phyloP scores from a whole-genome alignment of 2,797 vertebrate species.

The Discoglossus pictus region DNA sequence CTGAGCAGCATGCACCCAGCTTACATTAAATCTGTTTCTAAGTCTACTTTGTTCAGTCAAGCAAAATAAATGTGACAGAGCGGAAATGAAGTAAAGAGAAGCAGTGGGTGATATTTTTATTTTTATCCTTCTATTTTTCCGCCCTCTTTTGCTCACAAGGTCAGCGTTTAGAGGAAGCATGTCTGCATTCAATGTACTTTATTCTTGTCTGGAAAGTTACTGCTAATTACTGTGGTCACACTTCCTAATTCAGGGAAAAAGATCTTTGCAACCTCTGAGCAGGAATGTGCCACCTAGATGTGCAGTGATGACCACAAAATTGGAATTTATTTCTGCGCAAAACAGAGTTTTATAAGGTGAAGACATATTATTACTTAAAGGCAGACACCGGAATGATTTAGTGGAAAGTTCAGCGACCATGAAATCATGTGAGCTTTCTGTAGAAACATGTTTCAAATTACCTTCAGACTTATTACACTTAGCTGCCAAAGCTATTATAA shows the following conservation, averaged over 20 bases:
- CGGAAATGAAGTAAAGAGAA: slow-evolving; percentile 34
- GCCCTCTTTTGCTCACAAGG: slow-evolving; percentile 59
- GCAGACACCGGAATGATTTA: slow-evolving; percentile 53
- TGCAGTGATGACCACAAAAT: slow-evolving; percentile 64
- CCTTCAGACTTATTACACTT: slow-evolving; percentile 42
- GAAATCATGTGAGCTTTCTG: slow-evolving; percentile 50
- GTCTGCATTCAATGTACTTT: slow-evolving; percentile 53
- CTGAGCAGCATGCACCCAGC: too few species aligned
- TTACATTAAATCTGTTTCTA: too few species aligned
- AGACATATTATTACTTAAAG: slow-evolving; percentile 53
- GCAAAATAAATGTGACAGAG: slow-evolving; percentile 32
- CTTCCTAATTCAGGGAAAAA: slow-evolving; percentile 71
- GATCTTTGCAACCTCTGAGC: slow-evolving; percentile 62
- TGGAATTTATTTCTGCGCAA: slow-evolving; percentile 64
- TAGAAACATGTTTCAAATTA: slow-evolving; percentile 52
- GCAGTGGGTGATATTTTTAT: slow-evolving; percentile 40
- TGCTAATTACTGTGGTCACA: slow-evolving; percentile 79
- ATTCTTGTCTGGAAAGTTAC: slow-evolving; percentile 57
- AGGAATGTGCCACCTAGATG: slow-evolving; percentile 67
- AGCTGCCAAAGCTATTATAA: slow-evolving; percentile 44
- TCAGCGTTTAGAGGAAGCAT: slow-evolving; percentile 59
- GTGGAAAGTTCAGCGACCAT: slow-evolving; percentile 48
- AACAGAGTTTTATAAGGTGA: slow-evolving; percentile 64
- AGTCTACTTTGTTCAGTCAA: slow-evolving; percentile 35
- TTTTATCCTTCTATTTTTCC: slow-evolving; percentile 50